Evolutionary conservation across 1,140 invertebrate species (phyloP), one percentile per base, ranked within the genome.

Genomic region (Oscheius sp.): DNA sequence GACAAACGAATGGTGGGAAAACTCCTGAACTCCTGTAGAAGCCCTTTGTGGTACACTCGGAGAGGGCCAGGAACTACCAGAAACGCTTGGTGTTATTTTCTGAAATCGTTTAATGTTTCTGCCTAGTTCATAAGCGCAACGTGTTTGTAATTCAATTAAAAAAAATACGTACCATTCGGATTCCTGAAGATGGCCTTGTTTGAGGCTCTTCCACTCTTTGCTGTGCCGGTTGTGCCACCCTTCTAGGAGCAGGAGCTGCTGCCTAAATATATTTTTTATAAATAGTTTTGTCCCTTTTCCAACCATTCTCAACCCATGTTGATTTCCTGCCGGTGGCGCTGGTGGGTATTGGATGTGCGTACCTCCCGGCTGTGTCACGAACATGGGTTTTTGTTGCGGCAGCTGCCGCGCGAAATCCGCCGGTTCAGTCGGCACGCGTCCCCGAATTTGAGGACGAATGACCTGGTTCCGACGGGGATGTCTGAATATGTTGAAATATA

Each of bases 371-470:
- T 55, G 46, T 26, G 49, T 7, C 23, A 55, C n/a, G n/a, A n/a
- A n/a, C n/a, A n/a, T n/a, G n/a, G n/a, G n/a, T n/a, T n/a, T n/a
- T n/a, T n/a, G 20, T 68, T 68, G 20, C 26, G 49, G 46, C 10
- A 68, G 66, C 55, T 67, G 55, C 20, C 29, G 7, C 36, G 52
- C 61, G 28, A 68, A 34, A 31, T 68, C 49, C 67, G 55, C 34
- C 15, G 52, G 31, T 34, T 69, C 67, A 4, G 67, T 26, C 62
- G 31, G 58, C 66, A 23, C 20, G 20, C 65, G 61, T 32, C 61
- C 61, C 23, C 61, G 32, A 13, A 63, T 34, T 42, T 63, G 61
- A 26, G 61, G 61, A 63, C 61, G 61, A 38, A 63, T 63, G 32
- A 63, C 61, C 36, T 63, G 32, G 29, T 63, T 34, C 10, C 36